Evolutionary conservation across 1,140 invertebrate genomes (phyloP).

Genomic region (Paralvinella palmiformis): DNA sequence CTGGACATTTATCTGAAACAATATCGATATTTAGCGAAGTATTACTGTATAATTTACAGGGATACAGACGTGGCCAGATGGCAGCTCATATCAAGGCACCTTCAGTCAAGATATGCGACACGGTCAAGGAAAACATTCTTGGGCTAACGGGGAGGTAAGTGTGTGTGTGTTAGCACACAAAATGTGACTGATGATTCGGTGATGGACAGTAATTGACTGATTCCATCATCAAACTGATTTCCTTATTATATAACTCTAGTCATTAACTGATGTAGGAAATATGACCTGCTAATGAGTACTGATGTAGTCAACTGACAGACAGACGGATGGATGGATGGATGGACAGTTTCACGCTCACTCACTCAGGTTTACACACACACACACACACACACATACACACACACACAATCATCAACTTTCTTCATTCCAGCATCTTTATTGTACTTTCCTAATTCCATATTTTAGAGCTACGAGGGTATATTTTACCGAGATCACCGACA

Average conservation of each 20-base stretch:
- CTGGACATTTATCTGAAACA: no score
- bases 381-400: background rate
- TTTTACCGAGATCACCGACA: constrained; percentile 48
- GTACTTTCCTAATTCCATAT: background rate
- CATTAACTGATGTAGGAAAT: background rate
- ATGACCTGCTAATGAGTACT: background rate
- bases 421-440: background rate
- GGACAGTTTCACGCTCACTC: background rate
- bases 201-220: background rate
- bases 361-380: background rate
- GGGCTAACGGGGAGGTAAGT: constrained; percentile 32
- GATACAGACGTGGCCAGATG: constrained; percentile 45
- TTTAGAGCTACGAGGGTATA: constrained; percentile 42
- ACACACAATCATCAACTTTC: background rate
- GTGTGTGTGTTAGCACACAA: background rate
- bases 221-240: background rate
- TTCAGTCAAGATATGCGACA: constrained; percentile 43
- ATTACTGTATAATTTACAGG: constrained; percentile 24
- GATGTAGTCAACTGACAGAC: background rate
- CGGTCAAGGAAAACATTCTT: constrained; percentile 40
- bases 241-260: background rate
- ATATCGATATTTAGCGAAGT: background rate
- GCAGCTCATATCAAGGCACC: constrained; percentile 39
- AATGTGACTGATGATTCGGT: background rate
- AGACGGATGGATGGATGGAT: background rate